Percentiles rank a stretch among this genome's conserved stretches.
Evolutionary conservation across 2,888 invertebrate genomes (phyloP).

Genomic region (Drosophila borealis): DNA sequence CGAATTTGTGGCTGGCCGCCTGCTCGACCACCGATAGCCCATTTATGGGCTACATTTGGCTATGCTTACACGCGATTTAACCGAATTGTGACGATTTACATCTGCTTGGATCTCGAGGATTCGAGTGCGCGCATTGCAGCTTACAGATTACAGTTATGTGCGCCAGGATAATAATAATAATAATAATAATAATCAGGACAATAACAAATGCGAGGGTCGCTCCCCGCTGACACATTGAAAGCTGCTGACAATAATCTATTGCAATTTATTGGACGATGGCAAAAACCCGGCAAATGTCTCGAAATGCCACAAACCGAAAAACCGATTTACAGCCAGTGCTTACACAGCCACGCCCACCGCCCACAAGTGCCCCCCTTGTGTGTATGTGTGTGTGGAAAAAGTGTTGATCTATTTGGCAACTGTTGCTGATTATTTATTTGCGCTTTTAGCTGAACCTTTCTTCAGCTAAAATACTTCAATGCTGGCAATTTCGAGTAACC

Average conservation of each 20-base stretch:
- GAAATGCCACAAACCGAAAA: conserved; percentile 67
- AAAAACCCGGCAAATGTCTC: conserved; percentile 43
- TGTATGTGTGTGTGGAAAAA: conserved; percentile 25
- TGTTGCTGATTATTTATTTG: conserved; percentile 80
- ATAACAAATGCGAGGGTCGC: conserved; percentile 69
- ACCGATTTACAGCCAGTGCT: conserved; percentile 53
- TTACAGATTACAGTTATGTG: conserved; percentile 53
- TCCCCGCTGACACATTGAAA: conserved; percentile 46
- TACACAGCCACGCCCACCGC: conserved; percentile 40
- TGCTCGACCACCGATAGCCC: conserved; percentile 17
- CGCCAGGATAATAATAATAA: conserved; percentile 24
- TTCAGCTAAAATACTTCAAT: conserved; percentile 43
- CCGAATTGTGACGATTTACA: conserved; percentile 69
- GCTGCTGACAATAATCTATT: conserved; percentile 71
- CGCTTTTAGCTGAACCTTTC: conserved; percentile 65
- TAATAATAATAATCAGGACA: conserved; percentile 13
- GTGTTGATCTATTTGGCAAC: conserved; percentile 77
- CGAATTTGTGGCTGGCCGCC: conserved; percentile 21
- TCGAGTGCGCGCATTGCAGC: conserved; percentile 36
- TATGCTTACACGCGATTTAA: conserved; percentile 56
- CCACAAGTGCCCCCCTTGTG: not conserved
- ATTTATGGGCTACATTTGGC: conserved; percentile 39
- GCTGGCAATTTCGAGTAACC: conserved; percentile 29
- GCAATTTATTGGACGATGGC: conserved; percentile 68
- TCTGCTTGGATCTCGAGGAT: conserved; percentile 60